phyloP scores from a whole-genome alignment of 2,113 vertebrate genomes.

The Nansenia antarctica region DNA sequence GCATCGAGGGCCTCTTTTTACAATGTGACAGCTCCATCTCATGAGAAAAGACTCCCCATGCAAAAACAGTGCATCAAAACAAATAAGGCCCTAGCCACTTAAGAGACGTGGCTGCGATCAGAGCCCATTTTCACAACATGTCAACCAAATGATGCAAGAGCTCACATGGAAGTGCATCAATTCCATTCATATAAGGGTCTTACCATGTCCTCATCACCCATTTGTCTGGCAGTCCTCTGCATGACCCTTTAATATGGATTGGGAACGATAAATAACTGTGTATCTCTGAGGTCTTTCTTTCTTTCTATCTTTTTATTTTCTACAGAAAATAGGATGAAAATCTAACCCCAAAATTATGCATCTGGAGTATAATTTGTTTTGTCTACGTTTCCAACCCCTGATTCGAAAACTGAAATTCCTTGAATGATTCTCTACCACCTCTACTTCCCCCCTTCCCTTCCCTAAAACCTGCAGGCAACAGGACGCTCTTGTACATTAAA shows the following conservation, averaged over 20 bases:
- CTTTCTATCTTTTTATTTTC: no score
- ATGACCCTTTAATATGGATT: slow-evolving; percentile 18
- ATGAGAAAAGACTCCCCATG: slow-evolving; percentile 72
- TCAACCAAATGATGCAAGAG: slow-evolving; percentile 65
- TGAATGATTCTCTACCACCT: slow-evolving; percentile 34
- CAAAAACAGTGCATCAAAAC: slow-evolving; percentile 79
- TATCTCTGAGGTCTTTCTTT: no score
- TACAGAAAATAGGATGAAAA: neutral
- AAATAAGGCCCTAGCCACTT: slow-evolving; percentile 77
- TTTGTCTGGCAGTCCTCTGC: slow-evolving; percentile 42
- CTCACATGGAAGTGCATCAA: slow-evolving; percentile 49
- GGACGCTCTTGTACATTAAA: slow-evolving; percentile 99
- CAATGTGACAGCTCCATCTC: slow-evolving; percentile 80
- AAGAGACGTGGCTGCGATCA: slow-evolving; percentile 72
- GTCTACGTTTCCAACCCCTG: neutral
- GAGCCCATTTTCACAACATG: slow-evolving; percentile 65
- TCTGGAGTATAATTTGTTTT: slow-evolving; percentile 4
- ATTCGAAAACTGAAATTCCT: slow-evolving; percentile 16
- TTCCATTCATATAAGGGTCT: slow-evolving; percentile 19
- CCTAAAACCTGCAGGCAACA: slow-evolving; percentile 88
- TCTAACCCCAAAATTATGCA: slow-evolving; percentile 20
- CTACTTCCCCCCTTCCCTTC: slow-evolving; percentile 26
- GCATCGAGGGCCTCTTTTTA: slow-evolving; percentile 70
- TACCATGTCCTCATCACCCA: slow-evolving; percentile 14
- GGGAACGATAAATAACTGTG: slow-evolving; percentile 5